These are phyloP conservation scores for Symphodus melops DNA, from an alignment of 2,113 vertebrate genomes.

Conservation along the genomic window DNA sequence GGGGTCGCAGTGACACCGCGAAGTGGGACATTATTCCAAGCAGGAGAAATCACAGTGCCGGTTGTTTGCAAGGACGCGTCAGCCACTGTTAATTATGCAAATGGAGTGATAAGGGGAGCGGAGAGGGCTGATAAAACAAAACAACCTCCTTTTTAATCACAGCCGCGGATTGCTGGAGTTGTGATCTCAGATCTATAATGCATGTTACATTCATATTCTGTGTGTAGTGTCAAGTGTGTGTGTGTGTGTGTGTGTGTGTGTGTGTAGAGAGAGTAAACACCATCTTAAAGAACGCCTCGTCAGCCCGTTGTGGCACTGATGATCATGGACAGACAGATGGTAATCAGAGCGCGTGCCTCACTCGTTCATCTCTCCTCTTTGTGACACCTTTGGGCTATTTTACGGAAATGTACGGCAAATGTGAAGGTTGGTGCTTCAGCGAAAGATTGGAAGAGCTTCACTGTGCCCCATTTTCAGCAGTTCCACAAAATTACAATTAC, in stretches of 20 bases:
- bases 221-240: conserved; percentile 28
- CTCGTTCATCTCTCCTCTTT: conserved; percentile 60
- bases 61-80: conserved; percentile 49
- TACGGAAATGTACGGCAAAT: conserved; percentile 62
- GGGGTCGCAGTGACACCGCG: conserved; percentile 3
- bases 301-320: conserved; percentile 49
- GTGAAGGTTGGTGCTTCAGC: conserved; percentile 62
- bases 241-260: conserved; percentile 24
- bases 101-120: conserved; percentile 73
- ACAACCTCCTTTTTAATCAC: conserved; percentile 62
- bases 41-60: conserved; percentile 48
- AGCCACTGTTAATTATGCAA: conserved; percentile 77
- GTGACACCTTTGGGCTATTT: conserved; percentile 54
- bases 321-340: conserved; percentile 69
- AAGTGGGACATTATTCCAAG: conserved; percentile 55
- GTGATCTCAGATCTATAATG: conserved; percentile 73
- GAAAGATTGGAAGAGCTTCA: conserved; percentile 63
- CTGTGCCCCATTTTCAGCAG: conserved; percentile 46
- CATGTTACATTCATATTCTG: conserved; percentile 61
- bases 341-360: conserved; percentile 60
- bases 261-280: conserved; percentile 55
- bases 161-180: conserved; percentile 58
- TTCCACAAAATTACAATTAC: conserved; percentile 68
- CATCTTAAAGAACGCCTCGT: conserved; percentile 56
- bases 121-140: conserved; percentile 75